Evolutionary conservation across 2,888 invertebrate species (phyloP), one percentile per base, ranked within the genome.

Genomic region (Eurytoma adleriae): DNA sequence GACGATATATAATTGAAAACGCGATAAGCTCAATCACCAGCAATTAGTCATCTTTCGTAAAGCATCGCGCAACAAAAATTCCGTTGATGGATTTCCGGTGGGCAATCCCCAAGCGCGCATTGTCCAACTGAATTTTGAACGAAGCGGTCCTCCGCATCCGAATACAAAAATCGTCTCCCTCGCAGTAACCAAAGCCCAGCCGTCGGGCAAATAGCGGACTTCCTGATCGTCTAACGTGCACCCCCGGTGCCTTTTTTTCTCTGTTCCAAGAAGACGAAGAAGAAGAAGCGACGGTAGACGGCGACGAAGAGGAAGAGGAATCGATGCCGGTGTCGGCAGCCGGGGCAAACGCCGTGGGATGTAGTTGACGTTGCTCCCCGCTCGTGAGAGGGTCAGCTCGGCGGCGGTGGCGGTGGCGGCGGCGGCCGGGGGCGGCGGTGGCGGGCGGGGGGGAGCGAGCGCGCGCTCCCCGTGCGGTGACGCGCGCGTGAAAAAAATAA

Each of bases 341-440:
- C 52, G 69, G 61, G 14, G 62, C 59, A 67, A 64, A 57, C 85
- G 84, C 85, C 85, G 86, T 86, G 87, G 87, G 88, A 88, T 88
- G 88, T 88, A 88, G 88, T 88, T 88, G 88, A 88, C 88, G 88
- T 87, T 86, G 87, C 85, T 86, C 83, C 83, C 84, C 82, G 83
- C 83, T 83, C 83, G 84, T 83, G 85, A 84, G 85, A 85, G 84
- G 83, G 85, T 84, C 79, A 83, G 85, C 76, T 83, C 76, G 85
- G 82, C 82, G 84, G 85, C 77, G 83, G 84, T 84, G 84, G 83
- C 83, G 82, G 83, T 72, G 76, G 56, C 20, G 50, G 61, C 10
- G 64, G 52, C 54, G n/a, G 64, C 12, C 5, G 62, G 62, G 14
- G 62, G 40, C 30, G 0, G 66, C 13, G 14, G 61, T 10, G 3